These are phyloP conservation scores for Pherbina coryleti DNA, from an alignment of 2,888 invertebrate species.

Conservation along the genomic window DNA sequence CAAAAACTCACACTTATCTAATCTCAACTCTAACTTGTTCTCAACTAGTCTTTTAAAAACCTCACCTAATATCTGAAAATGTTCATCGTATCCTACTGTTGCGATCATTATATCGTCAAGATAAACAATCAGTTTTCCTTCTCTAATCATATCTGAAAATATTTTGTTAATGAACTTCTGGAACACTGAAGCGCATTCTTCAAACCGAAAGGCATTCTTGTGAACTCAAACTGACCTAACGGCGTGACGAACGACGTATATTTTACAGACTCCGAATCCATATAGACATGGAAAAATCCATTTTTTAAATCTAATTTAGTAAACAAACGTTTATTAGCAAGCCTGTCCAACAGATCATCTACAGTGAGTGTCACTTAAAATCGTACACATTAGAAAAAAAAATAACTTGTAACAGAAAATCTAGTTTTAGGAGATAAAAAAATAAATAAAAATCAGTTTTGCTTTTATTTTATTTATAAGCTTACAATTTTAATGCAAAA, in stretches of 20 bases:
- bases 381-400: too few relatives aligned
- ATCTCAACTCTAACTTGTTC: neutral
- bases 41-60: constrained; percentile 42
- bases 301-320: constrained; percentile 39
- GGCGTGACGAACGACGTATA: neutral
- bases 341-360: constrained; percentile 37
- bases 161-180: neutral
- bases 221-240: constrained; percentile 23
- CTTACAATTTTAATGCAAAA: too few relatives aligned
- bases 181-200: constrained; percentile 26
- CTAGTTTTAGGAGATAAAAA: too few relatives aligned
- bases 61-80: constrained; percentile 41
- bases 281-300: neutral
- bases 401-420: too few relatives aligned
- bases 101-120: constrained; percentile 53
- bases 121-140: constrained; percentile 47
- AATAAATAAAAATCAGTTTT: too few relatives aligned
- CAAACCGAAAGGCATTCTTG: constrained; percentile 36
- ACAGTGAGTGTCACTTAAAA: too few relatives aligned
- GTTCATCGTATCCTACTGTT: constrained; percentile 25
- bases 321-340: constrained; percentile 33
- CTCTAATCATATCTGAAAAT: constrained; percentile 37
- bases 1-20: constrained; percentile 36
- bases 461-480: too few relatives aligned
- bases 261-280: neutral